Percentiles rank a stretch among this genome's conserved stretches.
Evolutionary conservation across 2,113 vertebrate genomes (phyloP).

Genomic region (Arothron firmamentum): DNA sequence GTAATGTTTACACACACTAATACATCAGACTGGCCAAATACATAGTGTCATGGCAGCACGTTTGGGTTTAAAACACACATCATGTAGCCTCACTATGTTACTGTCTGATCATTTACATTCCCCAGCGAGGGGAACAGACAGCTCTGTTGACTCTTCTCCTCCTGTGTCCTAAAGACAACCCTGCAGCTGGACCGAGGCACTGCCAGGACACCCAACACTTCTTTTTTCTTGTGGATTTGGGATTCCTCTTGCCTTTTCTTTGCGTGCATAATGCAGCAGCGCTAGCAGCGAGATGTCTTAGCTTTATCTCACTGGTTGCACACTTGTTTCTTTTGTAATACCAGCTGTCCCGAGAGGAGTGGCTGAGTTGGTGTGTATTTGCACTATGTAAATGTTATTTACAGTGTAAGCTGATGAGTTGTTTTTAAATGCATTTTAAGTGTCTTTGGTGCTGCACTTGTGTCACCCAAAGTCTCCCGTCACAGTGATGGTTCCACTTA

Average conservation of each 20-base stretch:
- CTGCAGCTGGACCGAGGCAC: slow-evolving; percentile 53
- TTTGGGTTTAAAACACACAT: slow-evolving; percentile 54
- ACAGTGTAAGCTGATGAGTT: slow-evolving; percentile 20
- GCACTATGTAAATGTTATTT: slow-evolving; percentile 18
- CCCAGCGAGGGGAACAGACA: slow-evolving; percentile 28
- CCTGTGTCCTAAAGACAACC: slow-evolving; percentile 50
- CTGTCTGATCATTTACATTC: slow-evolving; percentile 65
- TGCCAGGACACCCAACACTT: slow-evolving; percentile 40
- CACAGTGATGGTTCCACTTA: not conserved
- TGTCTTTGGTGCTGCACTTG: not conserved
- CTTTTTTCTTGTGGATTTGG: slow-evolving; percentile 38
- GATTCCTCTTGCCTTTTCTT: slow-evolving; percentile 14
- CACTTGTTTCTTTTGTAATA: slow-evolving; percentile 75
- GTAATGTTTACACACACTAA: slow-evolving; percentile 44
- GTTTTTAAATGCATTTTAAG: slow-evolving; percentile 15
- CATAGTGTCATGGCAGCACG: slow-evolving; percentile 34
- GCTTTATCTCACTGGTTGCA: slow-evolving; percentile 77
- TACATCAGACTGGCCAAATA: slow-evolving; percentile 30
- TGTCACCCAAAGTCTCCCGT: not conserved
- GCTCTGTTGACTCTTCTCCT: slow-evolving; percentile 48
- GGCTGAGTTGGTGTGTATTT: slow-evolving; percentile 24
- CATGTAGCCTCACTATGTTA: slow-evolving; percentile 43
- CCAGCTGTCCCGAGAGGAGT: slow-evolving; percentile 69
- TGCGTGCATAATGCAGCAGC: slow-evolving; percentile 67
- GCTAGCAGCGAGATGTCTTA: slow-evolving; percentile 69